Conservation (phyloP, 2,888 invertebrate species). For the Thelaira solivaga region DNA sequence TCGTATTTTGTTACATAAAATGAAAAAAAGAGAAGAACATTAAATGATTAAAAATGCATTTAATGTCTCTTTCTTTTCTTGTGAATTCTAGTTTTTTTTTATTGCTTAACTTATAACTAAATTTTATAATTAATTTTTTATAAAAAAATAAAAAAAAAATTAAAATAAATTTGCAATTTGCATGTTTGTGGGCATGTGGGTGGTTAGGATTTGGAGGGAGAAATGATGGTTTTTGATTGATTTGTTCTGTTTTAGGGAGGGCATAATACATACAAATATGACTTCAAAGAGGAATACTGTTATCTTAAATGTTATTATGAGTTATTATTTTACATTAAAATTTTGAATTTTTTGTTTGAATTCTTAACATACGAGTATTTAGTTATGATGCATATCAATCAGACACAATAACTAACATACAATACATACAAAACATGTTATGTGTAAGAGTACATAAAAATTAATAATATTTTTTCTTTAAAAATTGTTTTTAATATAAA, state of each 20-base stretch:
- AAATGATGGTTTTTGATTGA: background rate
- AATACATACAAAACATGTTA: conserved; percentile 45
- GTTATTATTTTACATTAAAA: conserved; percentile 41
- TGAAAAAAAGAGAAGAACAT: conserved; percentile 59
- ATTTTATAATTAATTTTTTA: conserved; percentile 8
- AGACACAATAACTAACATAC: too few species aligned
- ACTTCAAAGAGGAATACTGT: background rate
- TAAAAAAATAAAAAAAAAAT: conserved; percentile 3
- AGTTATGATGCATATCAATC: conserved; percentile 57
- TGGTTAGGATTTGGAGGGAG: conserved; percentile 14
- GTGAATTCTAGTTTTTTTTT: background rate
- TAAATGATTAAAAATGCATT: conserved; percentile 61
- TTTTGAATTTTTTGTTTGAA: conserved; percentile 25
- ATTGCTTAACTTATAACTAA: background rate
- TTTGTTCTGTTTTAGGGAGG: background rate
- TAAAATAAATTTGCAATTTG: background rate
- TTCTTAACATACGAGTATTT: conserved; percentile 59
- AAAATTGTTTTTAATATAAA: background rate
- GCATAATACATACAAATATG: background rate
- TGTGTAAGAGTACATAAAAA: background rate
- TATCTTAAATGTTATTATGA: conserved; percentile 25
- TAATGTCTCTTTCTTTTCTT: conserved; percentile 60
- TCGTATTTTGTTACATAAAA: conserved; percentile 52
- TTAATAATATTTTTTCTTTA: background rate
- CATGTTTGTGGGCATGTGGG: conserved; percentile 57